Percentiles rank a stretch among this genome's conserved stretches.
Evolutionary conservation across 2,113 vertebrate genomes (phyloP).

Genomic region (Cephalophus harveyi): DNA sequence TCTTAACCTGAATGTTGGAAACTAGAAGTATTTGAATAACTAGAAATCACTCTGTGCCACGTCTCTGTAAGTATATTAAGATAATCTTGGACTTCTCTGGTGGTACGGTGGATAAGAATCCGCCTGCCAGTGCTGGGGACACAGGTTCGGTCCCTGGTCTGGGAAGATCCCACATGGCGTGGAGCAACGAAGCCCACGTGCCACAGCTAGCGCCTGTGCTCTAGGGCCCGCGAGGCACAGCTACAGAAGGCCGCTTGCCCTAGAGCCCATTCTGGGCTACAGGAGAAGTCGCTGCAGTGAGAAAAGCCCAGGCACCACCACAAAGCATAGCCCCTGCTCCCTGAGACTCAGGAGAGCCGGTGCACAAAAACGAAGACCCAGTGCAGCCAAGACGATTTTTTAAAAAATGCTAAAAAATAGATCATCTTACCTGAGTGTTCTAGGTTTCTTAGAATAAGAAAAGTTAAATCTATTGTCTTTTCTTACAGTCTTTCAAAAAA

Average conservation of each 20-base stretch:
- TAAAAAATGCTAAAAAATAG: not conserved
- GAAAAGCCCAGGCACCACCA: not conserved
- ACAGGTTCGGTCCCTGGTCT: not conserved
- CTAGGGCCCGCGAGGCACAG: fast-evolving
- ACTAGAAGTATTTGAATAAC: not conserved
- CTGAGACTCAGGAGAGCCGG: not conserved
- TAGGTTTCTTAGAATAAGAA: not conserved
- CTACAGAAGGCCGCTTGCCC: fast-evolving
- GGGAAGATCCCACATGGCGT: not conserved
- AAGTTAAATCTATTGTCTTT: not conserved
- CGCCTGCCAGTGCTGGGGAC: not conserved
- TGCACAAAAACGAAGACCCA: not conserved
- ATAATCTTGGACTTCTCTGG: not conserved
- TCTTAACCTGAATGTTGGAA: not conserved
- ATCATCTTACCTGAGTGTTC: not conserved
- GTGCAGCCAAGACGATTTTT: not conserved
- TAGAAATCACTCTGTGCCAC: not conserved
- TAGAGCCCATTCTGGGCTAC: not conserved
- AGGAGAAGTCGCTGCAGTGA: not conserved
- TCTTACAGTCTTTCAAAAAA: not conserved
- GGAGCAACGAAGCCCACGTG: not conserved
- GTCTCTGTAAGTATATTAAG: not conserved
- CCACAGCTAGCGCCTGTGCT: not conserved
- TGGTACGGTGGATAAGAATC: not conserved
- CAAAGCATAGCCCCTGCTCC: not conserved